Evolutionary conservation across 2,797 vertebrate species (phyloP).

Genomic region (Huso huso): DNA sequence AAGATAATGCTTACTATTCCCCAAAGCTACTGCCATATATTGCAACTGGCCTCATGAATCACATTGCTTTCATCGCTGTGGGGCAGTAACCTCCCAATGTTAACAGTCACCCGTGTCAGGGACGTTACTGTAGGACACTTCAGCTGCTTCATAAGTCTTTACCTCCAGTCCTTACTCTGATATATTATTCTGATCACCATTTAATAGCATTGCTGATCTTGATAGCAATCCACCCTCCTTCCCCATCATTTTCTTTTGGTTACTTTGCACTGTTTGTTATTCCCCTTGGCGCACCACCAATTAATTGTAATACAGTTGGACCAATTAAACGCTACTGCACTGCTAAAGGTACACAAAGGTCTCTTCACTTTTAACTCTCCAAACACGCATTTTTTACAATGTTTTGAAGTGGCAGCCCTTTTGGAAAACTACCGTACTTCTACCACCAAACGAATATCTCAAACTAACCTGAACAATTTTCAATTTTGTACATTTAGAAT

Average conservation of each 20-base stretch:
- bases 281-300: neutral
- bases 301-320: neutral
- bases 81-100: neutral
- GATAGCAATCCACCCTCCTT: neutral
- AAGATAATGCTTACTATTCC: constrained; percentile 45
- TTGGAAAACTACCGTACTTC: too few species aligned
- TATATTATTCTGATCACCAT: neutral
- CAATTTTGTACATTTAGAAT: too few species aligned
- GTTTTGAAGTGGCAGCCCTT: too few species aligned
- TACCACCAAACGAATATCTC: too few species aligned
- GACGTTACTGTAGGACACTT: constrained; percentile 1
- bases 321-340: too few species aligned
- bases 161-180: neutral
- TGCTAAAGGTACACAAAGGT: neutral
- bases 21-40: constrained; percentile 24
- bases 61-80: constrained; percentile 29
- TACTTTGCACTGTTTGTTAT: neutral
- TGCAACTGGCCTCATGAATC: constrained; percentile 39
- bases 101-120: neutral
- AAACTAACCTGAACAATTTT: too few species aligned
- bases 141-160: neutral
- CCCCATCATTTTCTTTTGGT: neutral
- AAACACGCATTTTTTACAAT: too few species aligned
- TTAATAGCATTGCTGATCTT: neutral
- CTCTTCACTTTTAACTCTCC: neutral